Conservation (phyloP, 2,888 invertebrate species). For the Diabrotica balteata region DNA sequence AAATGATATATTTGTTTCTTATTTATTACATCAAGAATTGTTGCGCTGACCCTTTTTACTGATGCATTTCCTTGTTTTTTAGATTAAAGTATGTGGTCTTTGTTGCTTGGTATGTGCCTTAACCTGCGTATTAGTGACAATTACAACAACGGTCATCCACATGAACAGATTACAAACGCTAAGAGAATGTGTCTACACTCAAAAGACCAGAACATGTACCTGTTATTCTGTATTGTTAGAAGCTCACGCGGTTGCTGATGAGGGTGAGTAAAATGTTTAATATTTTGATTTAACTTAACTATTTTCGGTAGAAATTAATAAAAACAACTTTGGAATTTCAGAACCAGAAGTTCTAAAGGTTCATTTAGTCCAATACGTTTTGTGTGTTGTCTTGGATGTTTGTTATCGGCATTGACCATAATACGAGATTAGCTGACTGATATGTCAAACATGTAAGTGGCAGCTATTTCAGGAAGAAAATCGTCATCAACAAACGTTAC, state of each 20-base stretch:
- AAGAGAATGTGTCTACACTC: conserved; percentile 86
- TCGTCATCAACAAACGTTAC: too few species aligned
- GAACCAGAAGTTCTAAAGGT: too few species aligned
- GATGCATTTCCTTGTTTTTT: conserved; percentile 46
- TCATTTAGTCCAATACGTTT: too few species aligned
- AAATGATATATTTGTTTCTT: too few species aligned
- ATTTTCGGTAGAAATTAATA: too few species aligned
- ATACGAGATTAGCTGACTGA: too few species aligned
- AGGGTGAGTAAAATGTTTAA: conserved; percentile 58
- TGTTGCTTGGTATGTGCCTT: conserved; percentile 87
- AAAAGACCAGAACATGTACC: conserved; percentile 78
- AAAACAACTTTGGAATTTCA: too few species aligned
- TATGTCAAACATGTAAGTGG: too few species aligned
- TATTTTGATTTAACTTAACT: background rate
- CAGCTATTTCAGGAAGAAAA: too few species aligned
- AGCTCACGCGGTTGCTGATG: conserved; percentile 68
- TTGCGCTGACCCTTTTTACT: background rate
- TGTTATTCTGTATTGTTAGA: conserved; percentile 79
- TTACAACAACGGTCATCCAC: conserved; percentile 90
- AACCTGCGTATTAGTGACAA: conserved; percentile 86
- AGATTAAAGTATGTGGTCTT: conserved; percentile 90
- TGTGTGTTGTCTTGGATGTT: too few species aligned
- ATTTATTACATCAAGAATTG: too few species aligned
- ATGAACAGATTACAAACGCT: conserved; percentile 89
- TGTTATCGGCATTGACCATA: too few species aligned